Evolutionary conservation across 2,797 vertebrate species (phyloP).

Genomic region (Gorsachius magnificus): DNA sequence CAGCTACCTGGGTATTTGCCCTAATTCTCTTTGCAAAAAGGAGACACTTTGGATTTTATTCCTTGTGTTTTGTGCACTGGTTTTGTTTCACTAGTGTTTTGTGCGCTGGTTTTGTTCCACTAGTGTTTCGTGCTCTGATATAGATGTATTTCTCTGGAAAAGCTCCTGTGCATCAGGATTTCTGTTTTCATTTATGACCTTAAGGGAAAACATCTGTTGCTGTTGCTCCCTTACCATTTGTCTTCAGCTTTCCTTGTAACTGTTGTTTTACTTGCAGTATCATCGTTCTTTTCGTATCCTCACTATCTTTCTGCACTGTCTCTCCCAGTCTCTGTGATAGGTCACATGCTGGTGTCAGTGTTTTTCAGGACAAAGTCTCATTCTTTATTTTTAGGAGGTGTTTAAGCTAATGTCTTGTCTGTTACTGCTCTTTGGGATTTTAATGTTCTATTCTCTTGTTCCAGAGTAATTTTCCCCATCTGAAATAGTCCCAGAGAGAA

Average conservation of each 20-base stretch:
- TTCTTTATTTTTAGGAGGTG: slow-evolving; percentile 29
- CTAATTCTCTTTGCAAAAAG: background rate
- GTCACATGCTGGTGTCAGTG: background rate
- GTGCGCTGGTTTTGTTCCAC: background rate
- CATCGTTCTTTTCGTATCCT: background rate
- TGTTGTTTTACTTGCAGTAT: slow-evolving; percentile 36
- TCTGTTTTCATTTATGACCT: slow-evolving; percentile 55
- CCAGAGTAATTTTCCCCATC: background rate
- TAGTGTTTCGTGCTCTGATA: background rate
- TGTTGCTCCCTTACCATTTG: slow-evolving; percentile 21
- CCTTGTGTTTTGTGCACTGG: background rate
- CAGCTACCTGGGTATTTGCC: background rate
- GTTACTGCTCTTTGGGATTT: background rate
- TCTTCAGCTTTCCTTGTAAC: slow-evolving; percentile 37
- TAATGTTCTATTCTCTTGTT: background rate
- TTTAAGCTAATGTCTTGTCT: slow-evolving; percentile 27
- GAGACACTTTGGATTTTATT: background rate
- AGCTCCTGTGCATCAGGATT: slow-evolving; percentile 18
- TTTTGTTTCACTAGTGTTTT: background rate
- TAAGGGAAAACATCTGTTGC: slow-evolving; percentile 65
- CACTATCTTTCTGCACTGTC: background rate
- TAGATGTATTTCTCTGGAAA: background rate
- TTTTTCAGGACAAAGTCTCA: background rate
- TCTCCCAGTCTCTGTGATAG: background rate
- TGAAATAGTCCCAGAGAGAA: background rate